phyloP scores from a whole-genome alignment of 2,113 vertebrate genomes.

The Prionailurus bengalensis region DNA sequence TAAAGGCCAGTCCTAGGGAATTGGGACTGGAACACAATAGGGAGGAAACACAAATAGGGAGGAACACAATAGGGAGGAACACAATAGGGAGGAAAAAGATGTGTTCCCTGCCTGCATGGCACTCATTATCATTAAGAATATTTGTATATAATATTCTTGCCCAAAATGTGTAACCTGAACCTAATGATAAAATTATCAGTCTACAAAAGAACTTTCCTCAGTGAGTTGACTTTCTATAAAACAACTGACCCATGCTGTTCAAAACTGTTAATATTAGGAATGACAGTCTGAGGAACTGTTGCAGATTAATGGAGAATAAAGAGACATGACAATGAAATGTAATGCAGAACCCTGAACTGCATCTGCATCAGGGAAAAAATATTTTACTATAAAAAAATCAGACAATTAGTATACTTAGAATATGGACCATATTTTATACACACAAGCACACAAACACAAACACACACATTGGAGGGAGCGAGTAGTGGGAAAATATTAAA shows the following conservation, averaged over 20 bases:
- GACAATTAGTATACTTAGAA: slow-evolving; percentile 36
- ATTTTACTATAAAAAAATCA: slow-evolving; percentile 4
- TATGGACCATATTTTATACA: background rate
- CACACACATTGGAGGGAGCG: background rate
- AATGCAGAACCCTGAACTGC: background rate
- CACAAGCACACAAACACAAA: background rate
- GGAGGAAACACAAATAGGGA: background rate
- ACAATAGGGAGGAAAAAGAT: background rate
- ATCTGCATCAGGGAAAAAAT: background rate
- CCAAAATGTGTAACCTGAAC: slow-evolving; percentile 36
- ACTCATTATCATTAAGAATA: background rate
- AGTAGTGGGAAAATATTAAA: slow-evolving; percentile 30
- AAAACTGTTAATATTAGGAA: background rate
- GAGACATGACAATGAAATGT: background rate
- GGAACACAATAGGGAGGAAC: background rate
- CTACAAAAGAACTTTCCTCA: background rate
- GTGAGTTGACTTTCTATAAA: background rate
- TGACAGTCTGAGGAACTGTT: background rate
- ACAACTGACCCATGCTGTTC: background rate
- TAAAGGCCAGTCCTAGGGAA: background rate
- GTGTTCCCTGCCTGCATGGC: background rate
- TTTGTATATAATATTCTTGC: background rate
- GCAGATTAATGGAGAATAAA: background rate
- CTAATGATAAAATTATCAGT: background rate
- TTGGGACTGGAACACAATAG: background rate